A percentile compares a stretch with the other conserved stretches of the same genome.
phyloP scores from a whole-genome alignment of 2,888 invertebrate species.

The Sicus ferrugineus region DNA sequence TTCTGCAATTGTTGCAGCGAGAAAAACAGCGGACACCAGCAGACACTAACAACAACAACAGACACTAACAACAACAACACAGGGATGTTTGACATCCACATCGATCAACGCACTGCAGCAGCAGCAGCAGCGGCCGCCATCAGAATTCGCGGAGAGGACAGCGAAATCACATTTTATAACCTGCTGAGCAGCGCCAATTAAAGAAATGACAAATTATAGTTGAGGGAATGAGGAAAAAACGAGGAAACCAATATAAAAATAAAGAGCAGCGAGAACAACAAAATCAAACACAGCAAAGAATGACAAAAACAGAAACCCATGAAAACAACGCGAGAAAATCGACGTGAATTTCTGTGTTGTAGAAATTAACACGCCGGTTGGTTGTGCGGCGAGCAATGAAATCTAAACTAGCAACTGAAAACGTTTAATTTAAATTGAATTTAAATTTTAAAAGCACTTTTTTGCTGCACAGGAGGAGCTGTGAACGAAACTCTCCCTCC shows the following conservation, averaged over 20 bases:
- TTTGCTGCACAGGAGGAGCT: too few species aligned
- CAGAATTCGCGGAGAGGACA: constrained; percentile 27
- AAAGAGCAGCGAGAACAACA: constrained; percentile 30
- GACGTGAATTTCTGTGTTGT: too few species aligned
- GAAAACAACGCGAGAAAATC: too few species aligned
- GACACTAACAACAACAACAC: constrained; percentile 32
- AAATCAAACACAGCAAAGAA: background rate
- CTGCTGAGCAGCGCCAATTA: constrained; percentile 50
- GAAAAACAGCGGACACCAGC: background rate
- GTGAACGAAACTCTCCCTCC: too few species aligned
- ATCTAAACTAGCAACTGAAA: too few species aligned
- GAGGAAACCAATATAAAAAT: constrained; percentile 38
- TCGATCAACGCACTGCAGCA: constrained; percentile 8
- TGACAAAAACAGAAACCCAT: too few species aligned
- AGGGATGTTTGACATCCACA: constrained; percentile 28
- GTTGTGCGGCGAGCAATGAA: too few species aligned
- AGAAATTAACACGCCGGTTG: too few species aligned
- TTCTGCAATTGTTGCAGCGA: constrained; percentile 32
- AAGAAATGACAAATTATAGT: constrained; percentile 56
- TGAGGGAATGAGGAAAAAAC: constrained; percentile 34
- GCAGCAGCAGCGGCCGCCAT: constrained; percentile 21
- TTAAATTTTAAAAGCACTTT: too few species aligned
- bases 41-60: constrained; percentile 38
- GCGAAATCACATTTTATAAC: constrained; percentile 39
- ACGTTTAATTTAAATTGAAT: too few species aligned